Evolutionary conservation across 2,888 invertebrate species (phyloP), one percentile per base, ranked within the genome.

Genomic region (Temnothorax rugatulus): DNA sequence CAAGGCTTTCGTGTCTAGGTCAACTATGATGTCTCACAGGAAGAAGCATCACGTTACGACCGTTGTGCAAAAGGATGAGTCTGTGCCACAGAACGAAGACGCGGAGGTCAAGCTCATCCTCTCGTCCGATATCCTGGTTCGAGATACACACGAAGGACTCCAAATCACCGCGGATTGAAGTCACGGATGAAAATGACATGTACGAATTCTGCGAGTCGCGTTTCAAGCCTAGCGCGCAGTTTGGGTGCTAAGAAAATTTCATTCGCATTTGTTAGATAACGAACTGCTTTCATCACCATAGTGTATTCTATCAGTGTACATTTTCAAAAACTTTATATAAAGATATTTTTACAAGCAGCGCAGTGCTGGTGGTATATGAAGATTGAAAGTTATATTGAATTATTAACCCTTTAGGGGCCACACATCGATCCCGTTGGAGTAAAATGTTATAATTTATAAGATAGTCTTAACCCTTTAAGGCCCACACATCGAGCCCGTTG

Each of bases 11-110:
- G 96, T 96, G 1, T 96, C 96, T 0, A 94, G 95, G 77, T 96
- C 96, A 4, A 96, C 96, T 2, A 96, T 96, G 96, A 95, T 96
- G 95, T 95, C 96, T 41, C 96, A 96, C 91, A 95, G 95, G 82
- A 96, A 96, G 90, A 96, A 96, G 90, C 96, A 96, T 84, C 93
- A 93, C 63, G 69, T 86, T 18, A 82, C 90, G 2, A 50, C 85
- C 0, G 47, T 86, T 4, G 69, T 66, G n/a, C 88, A 91, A 64
- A 93, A 94, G 21, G 90, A 91, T 1, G 86, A 82, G 5, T 50
- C 85, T 52, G 87, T 76, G 66, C 82, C 83, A 68, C 88, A 87
- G 8, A 85, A 87, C 0, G 86, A 83, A 34, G 84, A 68, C 5
- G n/a, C 74, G 8, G 88, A 88, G 50, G 81, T 77, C 5, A 87